Conservation (phyloP, 2,797 vertebrate species). For the Orientallactaga sibirica region DNA sequence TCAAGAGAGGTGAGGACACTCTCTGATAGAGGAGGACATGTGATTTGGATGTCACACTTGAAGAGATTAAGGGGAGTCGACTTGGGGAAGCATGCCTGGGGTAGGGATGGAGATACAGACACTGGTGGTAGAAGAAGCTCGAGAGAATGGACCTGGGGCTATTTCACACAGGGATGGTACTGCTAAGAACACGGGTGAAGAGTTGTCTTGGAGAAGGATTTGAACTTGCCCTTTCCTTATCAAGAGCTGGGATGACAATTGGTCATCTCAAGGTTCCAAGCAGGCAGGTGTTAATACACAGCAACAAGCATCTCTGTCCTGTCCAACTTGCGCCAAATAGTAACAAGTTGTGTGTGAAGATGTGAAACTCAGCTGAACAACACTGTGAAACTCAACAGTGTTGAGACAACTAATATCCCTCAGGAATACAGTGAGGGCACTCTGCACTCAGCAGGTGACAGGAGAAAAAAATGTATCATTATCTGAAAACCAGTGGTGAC, state of each 20-base stretch:
- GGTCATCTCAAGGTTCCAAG: neutral
- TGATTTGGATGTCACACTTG: conserved; percentile 41
- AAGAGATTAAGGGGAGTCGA: conserved; percentile 56
- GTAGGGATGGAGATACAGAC: neutral
- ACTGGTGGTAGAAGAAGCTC: neutral
- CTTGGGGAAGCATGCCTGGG: neutral
- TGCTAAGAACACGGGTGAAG: neutral
- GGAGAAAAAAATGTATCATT: neutral
- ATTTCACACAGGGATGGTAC: neutral
- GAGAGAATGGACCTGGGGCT: neutral
- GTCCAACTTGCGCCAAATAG: neutral
- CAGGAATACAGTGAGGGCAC: neutral
- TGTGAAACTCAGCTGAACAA: neutral
- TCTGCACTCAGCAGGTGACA: neutral
- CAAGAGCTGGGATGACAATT: neutral
- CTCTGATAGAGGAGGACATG: neutral
- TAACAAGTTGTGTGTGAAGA: neutral
- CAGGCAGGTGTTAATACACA: neutral
- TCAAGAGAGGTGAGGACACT: conserved; percentile 55
- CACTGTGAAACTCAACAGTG: neutral
- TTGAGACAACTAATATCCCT: neutral
- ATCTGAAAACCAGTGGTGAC: neutral
- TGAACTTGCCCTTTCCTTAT: neutral
- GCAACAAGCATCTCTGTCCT: neutral
- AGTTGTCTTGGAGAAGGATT: neutral